A percentile compares a stretch with the other conserved stretches of the same genome.
phyloP scores from a whole-genome alignment of 2,113 vertebrate species.

The Scatophagus argus region DNA sequence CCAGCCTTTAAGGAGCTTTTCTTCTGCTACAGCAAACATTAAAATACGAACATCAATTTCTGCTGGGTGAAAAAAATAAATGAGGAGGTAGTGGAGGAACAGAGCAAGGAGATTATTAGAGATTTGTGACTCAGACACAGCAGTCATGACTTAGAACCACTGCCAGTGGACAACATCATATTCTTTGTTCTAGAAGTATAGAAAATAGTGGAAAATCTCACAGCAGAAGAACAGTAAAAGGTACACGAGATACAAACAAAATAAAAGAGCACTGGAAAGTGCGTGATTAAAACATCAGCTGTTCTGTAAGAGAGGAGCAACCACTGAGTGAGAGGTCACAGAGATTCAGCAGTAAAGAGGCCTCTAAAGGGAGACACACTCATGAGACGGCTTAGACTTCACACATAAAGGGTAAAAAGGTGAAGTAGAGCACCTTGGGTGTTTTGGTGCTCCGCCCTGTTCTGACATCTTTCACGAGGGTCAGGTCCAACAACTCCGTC shows the following conservation, averaged over 20 bases:
- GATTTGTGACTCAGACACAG: not conserved
- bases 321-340: not conserved
- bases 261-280: not conserved
- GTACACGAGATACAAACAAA: not conserved
- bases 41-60: not conserved
- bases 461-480: constrained; percentile 84
- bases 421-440: constrained; percentile 78
- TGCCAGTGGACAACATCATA: not conserved
- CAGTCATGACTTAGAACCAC: constrained; percentile 8
- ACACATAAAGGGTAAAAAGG: not conserved
- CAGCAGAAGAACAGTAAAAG: not conserved
- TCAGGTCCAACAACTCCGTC: constrained; percentile 84
- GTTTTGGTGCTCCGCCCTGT: constrained; percentile 85
- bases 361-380: not conserved
- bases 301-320: not conserved
- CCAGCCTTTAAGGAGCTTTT: not conserved
- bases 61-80: constrained; percentile 19
- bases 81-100: not conserved
- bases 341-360: not conserved
- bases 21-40: not conserved
- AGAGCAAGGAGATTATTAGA: constrained; percentile 14
- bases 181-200: not conserved
- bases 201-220: not conserved
- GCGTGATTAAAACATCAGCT: constrained; percentile 8
- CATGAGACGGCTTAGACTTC: not conserved